phyloP scores from a whole-genome alignment of 2,797 vertebrate genomes.

The Chromobotia macracanthus region DNA sequence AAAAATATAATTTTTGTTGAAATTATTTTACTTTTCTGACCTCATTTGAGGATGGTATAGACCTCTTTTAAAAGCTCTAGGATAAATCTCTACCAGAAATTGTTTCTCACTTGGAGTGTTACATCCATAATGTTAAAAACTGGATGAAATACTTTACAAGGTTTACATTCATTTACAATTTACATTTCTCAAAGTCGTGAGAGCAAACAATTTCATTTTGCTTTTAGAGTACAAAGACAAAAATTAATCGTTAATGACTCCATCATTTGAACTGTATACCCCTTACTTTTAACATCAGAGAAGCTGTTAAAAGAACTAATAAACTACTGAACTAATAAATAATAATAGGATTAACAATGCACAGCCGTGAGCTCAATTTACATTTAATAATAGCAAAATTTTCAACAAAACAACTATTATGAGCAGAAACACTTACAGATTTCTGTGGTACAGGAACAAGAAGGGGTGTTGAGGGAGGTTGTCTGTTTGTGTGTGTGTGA shows the following conservation, averaged over 20 bases:
- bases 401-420: constrained; percentile 12
- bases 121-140: too few species aligned
- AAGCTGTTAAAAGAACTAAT: too few species aligned
- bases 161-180: too few species aligned
- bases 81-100: not conserved
- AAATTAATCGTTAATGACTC: too few species aligned
- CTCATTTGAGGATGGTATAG: not conserved
- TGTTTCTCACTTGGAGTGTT: not conserved
- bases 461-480: constrained; percentile 1
- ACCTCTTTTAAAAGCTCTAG: not conserved
- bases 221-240: too few species aligned
- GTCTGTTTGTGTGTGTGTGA: constrained; percentile 21
- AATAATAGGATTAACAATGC: too few species aligned
- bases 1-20: not conserved
- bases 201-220: too few species aligned
- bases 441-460: constrained; percentile 19
- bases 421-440: constrained; percentile 37
- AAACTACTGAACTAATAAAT: too few species aligned
- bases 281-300: too few species aligned
- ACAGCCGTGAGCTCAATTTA: not conserved
- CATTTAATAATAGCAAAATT: constrained; percentile 17
- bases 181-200: too few species aligned
- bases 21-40: not conserved
- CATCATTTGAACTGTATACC: too few species aligned
- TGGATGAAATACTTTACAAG: too few species aligned